phyloP scores from a whole-genome alignment of 2,888 invertebrate genomes.

The Pherbina coryleti region DNA sequence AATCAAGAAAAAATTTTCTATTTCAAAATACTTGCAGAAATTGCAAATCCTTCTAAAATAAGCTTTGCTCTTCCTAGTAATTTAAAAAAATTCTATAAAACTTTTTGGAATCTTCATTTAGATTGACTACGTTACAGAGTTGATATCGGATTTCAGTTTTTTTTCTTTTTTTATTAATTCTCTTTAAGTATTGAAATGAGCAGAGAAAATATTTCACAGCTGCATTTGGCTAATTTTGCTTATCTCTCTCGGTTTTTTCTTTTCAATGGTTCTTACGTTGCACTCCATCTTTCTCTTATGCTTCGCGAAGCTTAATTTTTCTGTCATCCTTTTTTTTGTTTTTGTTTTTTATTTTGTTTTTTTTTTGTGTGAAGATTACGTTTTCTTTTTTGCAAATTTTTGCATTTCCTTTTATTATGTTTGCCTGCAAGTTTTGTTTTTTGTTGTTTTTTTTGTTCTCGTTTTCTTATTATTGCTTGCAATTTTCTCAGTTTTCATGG shows the following conservation, averaged over 20 bases:
- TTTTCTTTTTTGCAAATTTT: background rate
- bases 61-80: too few relatives aligned
- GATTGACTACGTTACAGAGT: too few relatives aligned
- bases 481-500: background rate
- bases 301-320: background rate
- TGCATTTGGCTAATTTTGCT: conserved; percentile 18
- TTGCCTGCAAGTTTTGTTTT: background rate
- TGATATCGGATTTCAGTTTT: too few relatives aligned
- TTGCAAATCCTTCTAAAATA: too few relatives aligned
- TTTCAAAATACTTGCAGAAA: too few relatives aligned
- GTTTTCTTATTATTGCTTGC: background rate
- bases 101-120: too few relatives aligned
- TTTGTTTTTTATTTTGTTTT: background rate
- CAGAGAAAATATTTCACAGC: background rate
- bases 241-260: background rate
- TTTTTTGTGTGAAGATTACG: background rate
- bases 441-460: background rate
- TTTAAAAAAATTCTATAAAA: too few relatives aligned
- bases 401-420: background rate
- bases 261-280: conserved; percentile 2
- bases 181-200: background rate
- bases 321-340: background rate
- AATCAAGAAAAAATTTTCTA: too few relatives aligned
- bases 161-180: too few relatives aligned
- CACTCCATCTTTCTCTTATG: background rate